Base-by-base conservation (phyloP, 2,797 vertebrate genomes). In the Tapirus indicus region DNA sequence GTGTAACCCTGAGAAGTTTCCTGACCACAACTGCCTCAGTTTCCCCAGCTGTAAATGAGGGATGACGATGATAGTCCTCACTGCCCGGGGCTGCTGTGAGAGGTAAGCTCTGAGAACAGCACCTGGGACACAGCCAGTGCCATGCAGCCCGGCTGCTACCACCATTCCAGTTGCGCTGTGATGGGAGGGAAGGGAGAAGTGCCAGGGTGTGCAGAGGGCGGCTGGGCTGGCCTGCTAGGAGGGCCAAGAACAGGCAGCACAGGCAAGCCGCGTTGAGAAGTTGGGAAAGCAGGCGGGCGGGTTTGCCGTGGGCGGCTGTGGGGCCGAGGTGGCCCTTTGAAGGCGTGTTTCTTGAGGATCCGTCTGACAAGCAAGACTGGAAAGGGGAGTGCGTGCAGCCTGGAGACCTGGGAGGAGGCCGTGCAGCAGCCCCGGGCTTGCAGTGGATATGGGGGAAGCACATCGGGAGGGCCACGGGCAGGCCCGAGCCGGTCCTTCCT, bases 381-480 rank as follows among this genome's bases (percentile, higher is more conserved):
- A 92, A 96, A 97, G 88, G 27, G 44, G 52, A 71, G 75, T 13
- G 13, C 69, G 71, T 49, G 77, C 52, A 87, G 94, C 49, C 2
- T 0, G 6, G 64, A 72, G 83, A 44, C 82, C 80, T 47, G 52
- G 75, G 47, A 75, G 35, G 79, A 44, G 60, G 44, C 16, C 0
- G 6, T 0, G 1, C 32, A 13, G 79, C 80, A 47, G 93, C 86
- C 68, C 12, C 0, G 17, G 79, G 66, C 84, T n/a, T 80, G 32
- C 47, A 64, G 54, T 1, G 6, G 27, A 66, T 85, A 56, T 3
- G 7, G 7, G 74, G 85, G 66, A 56, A 80, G 25, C 3, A 4
- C 47, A 11, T 1, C 7, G 14, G 32, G 25, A 83, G 25, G 80
- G 90, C 54, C 1, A 0, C 0, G 21, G 95, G 49, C 91, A 93